Conservation (phyloP, 2,888 invertebrate genomes). For the Drosophila lutescens region DNA sequence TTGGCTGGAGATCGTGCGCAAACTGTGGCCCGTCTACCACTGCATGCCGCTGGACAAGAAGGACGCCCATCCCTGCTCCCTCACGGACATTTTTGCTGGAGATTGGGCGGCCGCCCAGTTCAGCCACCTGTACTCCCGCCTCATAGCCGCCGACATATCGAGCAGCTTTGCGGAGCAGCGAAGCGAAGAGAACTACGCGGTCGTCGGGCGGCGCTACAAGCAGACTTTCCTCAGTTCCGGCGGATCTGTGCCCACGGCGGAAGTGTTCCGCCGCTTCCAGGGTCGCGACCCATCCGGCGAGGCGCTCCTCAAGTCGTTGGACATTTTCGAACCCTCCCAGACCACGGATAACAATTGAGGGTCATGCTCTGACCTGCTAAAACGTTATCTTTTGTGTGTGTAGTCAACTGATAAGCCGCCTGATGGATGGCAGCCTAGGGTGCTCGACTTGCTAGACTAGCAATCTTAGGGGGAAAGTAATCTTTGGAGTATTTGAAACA, state of each 20-base stretch:
- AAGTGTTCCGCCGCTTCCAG: constrained; percentile 95
- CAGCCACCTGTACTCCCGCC: constrained; percentile 92
- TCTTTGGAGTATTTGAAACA: constrained; percentile 13
- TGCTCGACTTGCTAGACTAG: not conserved
- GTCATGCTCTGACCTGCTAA: constrained; percentile 22
- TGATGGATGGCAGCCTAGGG: constrained; percentile 23
- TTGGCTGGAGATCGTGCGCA: constrained; percentile 92
- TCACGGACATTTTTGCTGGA: constrained; percentile 92
- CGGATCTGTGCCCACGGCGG: constrained; percentile 91
- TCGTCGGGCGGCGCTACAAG: constrained; percentile 89
- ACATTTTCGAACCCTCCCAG: constrained; percentile 76
- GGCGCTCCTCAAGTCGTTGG: constrained; percentile 87
- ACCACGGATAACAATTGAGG: constrained; percentile 72
- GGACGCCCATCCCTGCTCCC: constrained; percentile 94
- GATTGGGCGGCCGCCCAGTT: constrained; percentile 95
- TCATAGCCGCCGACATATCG: constrained; percentile 96
- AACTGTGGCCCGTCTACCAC: constrained; percentile 92
- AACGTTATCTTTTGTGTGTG: constrained; percentile 48
- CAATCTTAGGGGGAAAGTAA: constrained; percentile 6
- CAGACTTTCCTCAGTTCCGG: constrained; percentile 93
- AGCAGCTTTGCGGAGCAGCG: constrained; percentile 89
- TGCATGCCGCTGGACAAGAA: constrained; percentile 90
- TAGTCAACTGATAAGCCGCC: constrained; percentile 31
- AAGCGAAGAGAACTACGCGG: constrained; percentile 81
- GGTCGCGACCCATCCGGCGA: constrained; percentile 96